phyloP scores from a whole-genome alignment of 2,888 invertebrate species.

The Serrognathus titanus region DNA sequence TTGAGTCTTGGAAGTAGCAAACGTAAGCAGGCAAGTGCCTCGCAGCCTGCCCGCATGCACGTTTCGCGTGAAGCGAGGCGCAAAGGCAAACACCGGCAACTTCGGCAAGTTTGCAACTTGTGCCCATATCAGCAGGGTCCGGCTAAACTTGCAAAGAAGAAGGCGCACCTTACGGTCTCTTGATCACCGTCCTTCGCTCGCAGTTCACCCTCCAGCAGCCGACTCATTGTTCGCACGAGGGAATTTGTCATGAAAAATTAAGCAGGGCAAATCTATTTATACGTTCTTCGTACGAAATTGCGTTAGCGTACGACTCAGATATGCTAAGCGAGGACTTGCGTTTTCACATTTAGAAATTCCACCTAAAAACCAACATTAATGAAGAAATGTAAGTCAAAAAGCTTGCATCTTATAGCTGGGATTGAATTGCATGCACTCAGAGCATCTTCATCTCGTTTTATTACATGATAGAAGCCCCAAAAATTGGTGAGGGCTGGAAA shows the following conservation, averaged over 20 bases:
- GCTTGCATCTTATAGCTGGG: too few species aligned
- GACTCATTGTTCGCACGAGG: not conserved
- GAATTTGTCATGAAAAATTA: not conserved
- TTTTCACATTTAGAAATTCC: too few species aligned
- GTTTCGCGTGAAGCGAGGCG: conserved; percentile 47
- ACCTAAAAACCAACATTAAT: too few species aligned
- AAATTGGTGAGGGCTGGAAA: too few species aligned
- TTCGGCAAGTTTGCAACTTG: conserved; percentile 39
- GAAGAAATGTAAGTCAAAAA: too few species aligned
- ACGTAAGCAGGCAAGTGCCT: not conserved
- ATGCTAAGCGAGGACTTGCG: too few species aligned
- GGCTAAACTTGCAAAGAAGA: conserved; percentile 25
- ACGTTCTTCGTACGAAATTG: conserved; percentile 3
- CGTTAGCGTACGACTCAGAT: not conserved
- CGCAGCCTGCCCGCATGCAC: conserved; percentile 37
- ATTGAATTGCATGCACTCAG: too few species aligned
- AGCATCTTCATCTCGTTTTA: too few species aligned
- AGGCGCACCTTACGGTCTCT: conserved; percentile 25
- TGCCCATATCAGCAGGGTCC: conserved; percentile 29
- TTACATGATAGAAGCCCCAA: too few species aligned
- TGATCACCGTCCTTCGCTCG: conserved; percentile 7
- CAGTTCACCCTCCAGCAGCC: conserved; percentile 5
- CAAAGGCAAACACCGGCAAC: conserved; percentile 48
- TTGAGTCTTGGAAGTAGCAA: not conserved
- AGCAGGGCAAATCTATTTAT: too few species aligned